Evolutionary conservation across 1,140 invertebrate species (phyloP).

Genomic region (Drosophila navojoa): DNA sequence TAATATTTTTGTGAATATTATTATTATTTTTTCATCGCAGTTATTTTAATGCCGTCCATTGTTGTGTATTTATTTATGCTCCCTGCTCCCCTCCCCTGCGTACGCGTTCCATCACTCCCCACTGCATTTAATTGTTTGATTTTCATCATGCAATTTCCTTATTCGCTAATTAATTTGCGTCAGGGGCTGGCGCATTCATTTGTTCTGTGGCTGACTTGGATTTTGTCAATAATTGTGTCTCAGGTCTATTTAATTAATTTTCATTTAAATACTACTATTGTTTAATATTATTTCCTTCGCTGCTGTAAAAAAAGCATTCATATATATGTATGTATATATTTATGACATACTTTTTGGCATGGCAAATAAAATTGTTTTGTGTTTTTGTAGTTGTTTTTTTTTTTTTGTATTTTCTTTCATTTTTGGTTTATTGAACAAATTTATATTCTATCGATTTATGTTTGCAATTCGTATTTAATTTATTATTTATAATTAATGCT

Average conservation of each 20-base stretch:
- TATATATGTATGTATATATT: constrained; percentile 10
- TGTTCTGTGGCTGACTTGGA: constrained; percentile 29
- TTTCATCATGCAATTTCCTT: constrained; percentile 72
- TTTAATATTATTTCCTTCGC: constrained; percentile 7
- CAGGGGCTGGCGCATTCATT: not conserved
- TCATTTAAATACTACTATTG: constrained; percentile 1
- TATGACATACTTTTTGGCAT: constrained; percentile 12
- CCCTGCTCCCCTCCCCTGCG: not conserved
- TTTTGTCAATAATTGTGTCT: constrained; percentile 8
- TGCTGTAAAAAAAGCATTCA: constrained; percentile 36
- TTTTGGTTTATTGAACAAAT: constrained; percentile 49
- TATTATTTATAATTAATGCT: constrained; percentile 37
- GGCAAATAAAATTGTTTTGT: constrained; percentile 28
- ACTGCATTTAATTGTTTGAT: constrained; percentile 59
- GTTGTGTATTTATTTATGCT: constrained; percentile 47
- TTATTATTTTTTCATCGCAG: constrained; percentile 61
- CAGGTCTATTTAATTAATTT: constrained; percentile 6
- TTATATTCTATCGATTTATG: constrained; percentile 52
- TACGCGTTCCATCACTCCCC: not conserved
- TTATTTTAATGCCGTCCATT: constrained; percentile 66
- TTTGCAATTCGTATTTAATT: constrained; percentile 36
- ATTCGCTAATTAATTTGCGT: constrained; percentile 74
- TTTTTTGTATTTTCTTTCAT: constrained; percentile 20
- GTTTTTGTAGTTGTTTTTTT: constrained; percentile 21
- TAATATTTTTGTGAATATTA: constrained; percentile 62